These are phyloP conservation scores for Moxostoma hubbsi DNA, from an alignment of 2,797 vertebrate species.

Conservation along the genomic window DNA sequence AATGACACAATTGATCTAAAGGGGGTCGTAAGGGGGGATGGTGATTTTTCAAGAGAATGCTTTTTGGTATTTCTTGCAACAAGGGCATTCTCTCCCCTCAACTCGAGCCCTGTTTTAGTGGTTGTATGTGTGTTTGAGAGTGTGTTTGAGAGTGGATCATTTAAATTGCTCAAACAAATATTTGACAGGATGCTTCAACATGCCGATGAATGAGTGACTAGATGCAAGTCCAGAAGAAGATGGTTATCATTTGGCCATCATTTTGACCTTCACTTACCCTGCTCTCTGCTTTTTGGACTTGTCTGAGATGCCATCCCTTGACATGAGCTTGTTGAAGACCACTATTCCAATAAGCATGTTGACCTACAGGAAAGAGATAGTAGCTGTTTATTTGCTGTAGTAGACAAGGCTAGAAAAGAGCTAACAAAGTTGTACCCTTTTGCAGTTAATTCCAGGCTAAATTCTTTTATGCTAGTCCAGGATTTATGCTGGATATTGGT, in stretches of 20 bases:
- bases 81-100: too few relatives aligned
- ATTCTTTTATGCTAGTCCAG: background rate
- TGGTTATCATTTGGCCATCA: background rate
- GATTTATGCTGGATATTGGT: background rate
- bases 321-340: constrained; percentile 99
- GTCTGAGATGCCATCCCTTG: constrained; percentile 97
- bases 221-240: constrained; percentile 24
- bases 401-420: background rate
- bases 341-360: constrained; percentile 99
- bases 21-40: too few relatives aligned
- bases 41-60: too few relatives aligned
- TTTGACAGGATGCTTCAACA: constrained; percentile 27
- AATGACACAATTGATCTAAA: too few relatives aligned
- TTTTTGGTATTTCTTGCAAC: too few relatives aligned
- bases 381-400: background rate
- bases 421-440: background rate
- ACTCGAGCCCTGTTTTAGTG: constrained; percentile 13
- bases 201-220: constrained; percentile 3
- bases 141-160: constrained; percentile 1
- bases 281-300: constrained; percentile 99
- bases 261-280: constrained; percentile 83
- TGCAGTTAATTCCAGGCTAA: background rate
- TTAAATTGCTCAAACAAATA: background rate
- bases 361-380: constrained; percentile 77
- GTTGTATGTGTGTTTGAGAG: background rate